A percentile compares a stretch with the other conserved stretches of the same genome.
These are phyloP conservation scores for Gephyroberyx darwinii DNA, from an alignment of 2,797 vertebrate genomes.

Conservation along the genomic window DNA sequence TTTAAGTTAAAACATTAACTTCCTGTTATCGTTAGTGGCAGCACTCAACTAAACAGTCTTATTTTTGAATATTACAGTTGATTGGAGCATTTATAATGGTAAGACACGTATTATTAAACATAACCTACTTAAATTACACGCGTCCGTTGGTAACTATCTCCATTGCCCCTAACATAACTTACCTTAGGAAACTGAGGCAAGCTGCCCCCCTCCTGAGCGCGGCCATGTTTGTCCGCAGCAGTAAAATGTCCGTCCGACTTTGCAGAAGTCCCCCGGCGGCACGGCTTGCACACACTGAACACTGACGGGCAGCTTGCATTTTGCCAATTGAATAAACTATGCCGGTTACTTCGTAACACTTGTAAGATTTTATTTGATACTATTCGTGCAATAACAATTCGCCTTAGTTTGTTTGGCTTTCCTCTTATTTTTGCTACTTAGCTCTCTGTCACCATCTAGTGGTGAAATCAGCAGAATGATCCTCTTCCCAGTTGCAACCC, in stretches of 20 bases:
- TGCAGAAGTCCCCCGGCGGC: slow-evolving; percentile 55
- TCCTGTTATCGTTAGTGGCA: slow-evolving; percentile 15
- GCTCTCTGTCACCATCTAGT: slow-evolving; percentile 24
- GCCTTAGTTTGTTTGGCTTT: neutral
- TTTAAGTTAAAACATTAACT: neutral
- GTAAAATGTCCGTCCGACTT: slow-evolving; percentile 53
- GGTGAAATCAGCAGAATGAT: slow-evolving; percentile 7
- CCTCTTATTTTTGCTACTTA: neutral
- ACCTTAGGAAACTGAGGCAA: slow-evolving; percentile 74
- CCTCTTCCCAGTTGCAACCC: neutral
- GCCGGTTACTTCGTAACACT: neutral
- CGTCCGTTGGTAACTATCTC: neutral
- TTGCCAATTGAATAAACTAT: neutral
- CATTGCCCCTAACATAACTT: neutral
- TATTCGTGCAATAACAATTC: too few species aligned
- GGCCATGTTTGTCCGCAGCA: slow-evolving; percentile 76
- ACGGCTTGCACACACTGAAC: slow-evolving; percentile 53
- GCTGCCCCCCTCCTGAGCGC: slow-evolving; percentile 45
- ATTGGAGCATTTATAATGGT: rapidly evolving
- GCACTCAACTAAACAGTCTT: neutral
- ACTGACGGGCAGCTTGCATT: slow-evolving; percentile 60
- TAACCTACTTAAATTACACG: rapidly evolving
- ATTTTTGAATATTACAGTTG: rapidly evolving
- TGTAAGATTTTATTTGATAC: neutral
- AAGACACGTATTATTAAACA: rapidly evolving